A percentile compares a stretch with the other conserved stretches of the same genome.
Conservation (phyloP, 2,888 invertebrate genomes). For the Ectropis crepuscularia region DNA sequence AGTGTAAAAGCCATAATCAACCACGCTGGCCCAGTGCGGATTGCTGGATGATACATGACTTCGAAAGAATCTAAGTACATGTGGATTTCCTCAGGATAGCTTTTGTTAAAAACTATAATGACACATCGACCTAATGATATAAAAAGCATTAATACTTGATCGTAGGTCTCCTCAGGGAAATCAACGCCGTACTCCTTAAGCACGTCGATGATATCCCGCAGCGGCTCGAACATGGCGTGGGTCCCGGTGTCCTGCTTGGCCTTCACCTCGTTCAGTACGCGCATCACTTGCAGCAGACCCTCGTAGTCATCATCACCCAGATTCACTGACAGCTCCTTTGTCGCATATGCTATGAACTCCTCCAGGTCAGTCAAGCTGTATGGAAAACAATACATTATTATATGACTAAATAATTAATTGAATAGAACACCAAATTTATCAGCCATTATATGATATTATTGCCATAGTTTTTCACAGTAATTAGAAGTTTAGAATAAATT, state of each 20-base stretch:
- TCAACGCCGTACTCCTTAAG: conserved; percentile 94
- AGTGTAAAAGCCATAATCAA: too few relatives aligned
- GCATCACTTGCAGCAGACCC: conserved; percentile 92
- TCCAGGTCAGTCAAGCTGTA: conserved; percentile 90
- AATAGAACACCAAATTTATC: too few relatives aligned
- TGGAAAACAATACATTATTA: too few relatives aligned
- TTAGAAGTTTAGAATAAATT: too few relatives aligned
- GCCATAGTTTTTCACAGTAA: too few relatives aligned
- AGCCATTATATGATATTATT: too few relatives aligned
- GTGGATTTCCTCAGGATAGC: too few relatives aligned
- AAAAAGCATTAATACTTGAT: conserved; percentile 82
- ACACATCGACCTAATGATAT: neutral
- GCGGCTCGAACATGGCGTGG: conserved; percentile 95
- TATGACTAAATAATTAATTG: too few relatives aligned
- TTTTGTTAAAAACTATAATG: too few relatives aligned
- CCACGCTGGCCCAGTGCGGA: too few relatives aligned
- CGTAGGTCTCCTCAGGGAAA: conserved; percentile 90
- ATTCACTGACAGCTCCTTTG: conserved; percentile 88
- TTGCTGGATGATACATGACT: too few relatives aligned
- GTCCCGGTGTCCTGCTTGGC: conserved; percentile 87
- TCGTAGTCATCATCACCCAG: conserved; percentile 94
- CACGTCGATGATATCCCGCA: conserved; percentile 93
- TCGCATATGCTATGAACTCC: conserved; percentile 90
- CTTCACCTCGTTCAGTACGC: conserved; percentile 92
- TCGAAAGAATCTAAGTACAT: too few relatives aligned